phyloP scores from a whole-genome alignment of 2,888 invertebrate genomes.

The Saturnia pavonia region DNA sequence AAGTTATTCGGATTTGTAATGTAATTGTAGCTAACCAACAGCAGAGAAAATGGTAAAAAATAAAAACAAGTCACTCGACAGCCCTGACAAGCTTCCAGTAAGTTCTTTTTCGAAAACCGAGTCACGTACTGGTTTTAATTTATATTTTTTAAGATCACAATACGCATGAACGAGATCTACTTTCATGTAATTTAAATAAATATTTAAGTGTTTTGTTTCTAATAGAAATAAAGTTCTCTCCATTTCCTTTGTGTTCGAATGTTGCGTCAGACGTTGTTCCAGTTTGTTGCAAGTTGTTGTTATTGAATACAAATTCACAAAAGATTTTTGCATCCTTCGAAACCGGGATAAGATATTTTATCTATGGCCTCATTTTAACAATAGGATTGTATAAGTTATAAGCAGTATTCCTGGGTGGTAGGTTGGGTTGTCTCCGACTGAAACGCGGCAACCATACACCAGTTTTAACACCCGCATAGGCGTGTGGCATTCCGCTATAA shows the following conservation, averaged over 20 bases:
- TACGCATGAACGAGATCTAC: background rate
- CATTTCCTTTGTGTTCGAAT: background rate
- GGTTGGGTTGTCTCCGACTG: too few relatives aligned
- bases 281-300: conserved; percentile 11
- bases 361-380: background rate
- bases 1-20: too few relatives aligned
- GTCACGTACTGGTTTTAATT: background rate
- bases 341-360: background rate
- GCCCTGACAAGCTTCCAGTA: background rate
- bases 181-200: background rate
- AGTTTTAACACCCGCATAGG: too few relatives aligned
- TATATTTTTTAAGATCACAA: background rate
- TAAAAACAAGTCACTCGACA: background rate
- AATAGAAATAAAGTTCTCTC: background rate
- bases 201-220: background rate
- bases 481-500: too few relatives aligned
- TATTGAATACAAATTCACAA: background rate
- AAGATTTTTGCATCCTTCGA: conserved; percentile 6
- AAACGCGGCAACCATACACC: too few relatives aligned
- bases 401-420: too few relatives aligned
- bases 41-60: background rate
- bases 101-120: background rate
- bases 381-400: too few relatives aligned
- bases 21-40: too few relatives aligned
- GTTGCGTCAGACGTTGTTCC: background rate